Evolutionary conservation across 2,113 vertebrate species (phyloP).

Genomic region (Eretmodus cyanostictus): DNA sequence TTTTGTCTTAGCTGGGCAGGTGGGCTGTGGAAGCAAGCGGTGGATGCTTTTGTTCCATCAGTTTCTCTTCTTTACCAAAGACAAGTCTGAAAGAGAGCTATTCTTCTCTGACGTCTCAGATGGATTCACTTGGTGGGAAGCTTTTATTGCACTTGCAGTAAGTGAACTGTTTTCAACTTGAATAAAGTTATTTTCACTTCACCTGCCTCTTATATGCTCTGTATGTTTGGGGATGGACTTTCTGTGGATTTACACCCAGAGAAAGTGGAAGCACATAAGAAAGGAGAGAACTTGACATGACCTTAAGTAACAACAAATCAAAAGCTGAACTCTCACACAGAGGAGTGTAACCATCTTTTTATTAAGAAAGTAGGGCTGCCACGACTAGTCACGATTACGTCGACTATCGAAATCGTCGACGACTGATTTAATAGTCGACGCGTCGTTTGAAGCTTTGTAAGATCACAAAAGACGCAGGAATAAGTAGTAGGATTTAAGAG

Average conservation of each 20-base stretch:
- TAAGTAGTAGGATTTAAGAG: neutral
- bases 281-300: neutral
- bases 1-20: neutral
- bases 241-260: neutral
- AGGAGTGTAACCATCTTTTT: neutral
- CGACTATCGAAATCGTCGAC: accelerated
- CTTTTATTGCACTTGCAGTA: neutral
- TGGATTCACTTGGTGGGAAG: neutral
- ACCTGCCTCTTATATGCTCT: neutral
- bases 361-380: neutral
- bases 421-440: neutral
- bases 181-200: neutral
- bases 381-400: too few relatives aligned
- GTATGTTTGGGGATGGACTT: neutral
- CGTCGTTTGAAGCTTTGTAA: accelerated
- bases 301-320: neutral
- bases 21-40: neutral
- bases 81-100: neutral
- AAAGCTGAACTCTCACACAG: neutral
- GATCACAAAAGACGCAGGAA: neutral
- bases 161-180: neutral
- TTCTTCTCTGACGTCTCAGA: neutral
- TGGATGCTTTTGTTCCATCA: neutral
- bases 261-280: neutral
- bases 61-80: neutral